Evolutionary conservation across 2,113 vertebrate genomes (phyloP).

Genomic region (Catharus fuscescens): DNA sequence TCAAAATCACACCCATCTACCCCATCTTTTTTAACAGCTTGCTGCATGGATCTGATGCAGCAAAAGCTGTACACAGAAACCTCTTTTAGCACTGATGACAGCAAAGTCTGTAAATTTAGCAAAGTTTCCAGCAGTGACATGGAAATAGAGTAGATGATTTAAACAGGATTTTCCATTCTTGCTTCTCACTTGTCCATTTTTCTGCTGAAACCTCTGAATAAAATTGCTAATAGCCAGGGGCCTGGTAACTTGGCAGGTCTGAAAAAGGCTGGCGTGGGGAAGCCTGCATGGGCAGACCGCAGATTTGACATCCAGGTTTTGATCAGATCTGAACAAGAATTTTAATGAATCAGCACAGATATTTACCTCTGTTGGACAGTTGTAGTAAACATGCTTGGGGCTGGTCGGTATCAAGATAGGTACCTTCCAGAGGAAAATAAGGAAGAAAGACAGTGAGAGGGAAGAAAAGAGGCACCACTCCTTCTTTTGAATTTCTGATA

Average conservation of each 20-base stretch:
- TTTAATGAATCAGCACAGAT: constrained; percentile 42
- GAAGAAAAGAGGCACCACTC: neutral
- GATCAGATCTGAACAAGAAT: constrained; percentile 52
- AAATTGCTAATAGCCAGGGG: constrained; percentile 29
- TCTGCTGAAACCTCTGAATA: constrained; percentile 16
- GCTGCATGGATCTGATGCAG: neutral
- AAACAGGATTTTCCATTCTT: constrained; percentile 18
- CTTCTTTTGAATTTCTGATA: neutral
- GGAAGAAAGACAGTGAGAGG: neutral
- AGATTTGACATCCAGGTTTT: constrained; percentile 40
- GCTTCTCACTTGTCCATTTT: constrained; percentile 36
- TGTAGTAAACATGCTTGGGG: constrained; percentile 35
- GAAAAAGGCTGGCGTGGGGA: neutral
- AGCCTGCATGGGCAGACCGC: constrained; percentile 22
- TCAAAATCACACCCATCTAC: constrained; percentile 12
- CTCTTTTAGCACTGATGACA: constrained; percentile 39
- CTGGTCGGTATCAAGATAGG: constrained; percentile 9
- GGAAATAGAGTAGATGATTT: neutral
- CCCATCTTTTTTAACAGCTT: constrained; percentile 40
- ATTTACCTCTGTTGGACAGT: constrained; percentile 34
- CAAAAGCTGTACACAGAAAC: neutral
- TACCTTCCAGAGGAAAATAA: constrained; percentile 37
- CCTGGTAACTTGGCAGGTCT: constrained; percentile 41
- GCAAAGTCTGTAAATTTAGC: constrained; percentile 48
- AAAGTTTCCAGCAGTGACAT: constrained; percentile 17